Conservation (phyloP, 2,888 invertebrate species). For the Smittia sp. region DNA sequence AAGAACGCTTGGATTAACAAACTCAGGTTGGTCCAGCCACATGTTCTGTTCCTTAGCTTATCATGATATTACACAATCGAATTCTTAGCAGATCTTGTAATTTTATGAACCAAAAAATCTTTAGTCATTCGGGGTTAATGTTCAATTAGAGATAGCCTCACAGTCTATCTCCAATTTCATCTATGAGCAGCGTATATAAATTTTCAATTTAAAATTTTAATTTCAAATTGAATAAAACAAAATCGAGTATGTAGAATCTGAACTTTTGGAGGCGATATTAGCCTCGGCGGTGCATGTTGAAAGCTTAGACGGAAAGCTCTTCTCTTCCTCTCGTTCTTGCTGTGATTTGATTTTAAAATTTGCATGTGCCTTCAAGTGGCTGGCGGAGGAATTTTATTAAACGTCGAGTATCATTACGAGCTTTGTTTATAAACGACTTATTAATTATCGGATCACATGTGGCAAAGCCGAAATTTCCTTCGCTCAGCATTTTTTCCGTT, state of each 20-base stretch:
- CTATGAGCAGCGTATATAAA: background rate
- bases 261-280: background rate
- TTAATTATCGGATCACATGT: slow-evolving; percentile 19
- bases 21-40: too few species aligned
- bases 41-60: too few species aligned
- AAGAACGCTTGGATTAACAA: too few species aligned
- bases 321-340: background rate
- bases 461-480: background rate
- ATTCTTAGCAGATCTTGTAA: too few species aligned
- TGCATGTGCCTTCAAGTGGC: background rate
- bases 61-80: too few species aligned
- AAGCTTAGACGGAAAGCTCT: background rate
- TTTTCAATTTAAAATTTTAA: slow-evolving; percentile 1
- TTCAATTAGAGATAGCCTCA: too few species aligned
- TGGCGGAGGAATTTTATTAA: background rate
- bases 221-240: slow-evolving; percentile 10
- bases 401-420: background rate
- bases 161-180: too few species aligned
- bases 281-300: background rate
- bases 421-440: slow-evolving; percentile 11
- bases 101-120: too few species aligned
- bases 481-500: too few species aligned
- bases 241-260: background rate
- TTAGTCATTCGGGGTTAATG: too few species aligned
- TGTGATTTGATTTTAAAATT: background rate